A percentile compares a stretch with the other conserved stretches of the same genome.
These are phyloP conservation scores for Spheniscus humboldti DNA, from an alignment of 2,797 vertebrate genomes.

Conservation along the genomic window DNA sequence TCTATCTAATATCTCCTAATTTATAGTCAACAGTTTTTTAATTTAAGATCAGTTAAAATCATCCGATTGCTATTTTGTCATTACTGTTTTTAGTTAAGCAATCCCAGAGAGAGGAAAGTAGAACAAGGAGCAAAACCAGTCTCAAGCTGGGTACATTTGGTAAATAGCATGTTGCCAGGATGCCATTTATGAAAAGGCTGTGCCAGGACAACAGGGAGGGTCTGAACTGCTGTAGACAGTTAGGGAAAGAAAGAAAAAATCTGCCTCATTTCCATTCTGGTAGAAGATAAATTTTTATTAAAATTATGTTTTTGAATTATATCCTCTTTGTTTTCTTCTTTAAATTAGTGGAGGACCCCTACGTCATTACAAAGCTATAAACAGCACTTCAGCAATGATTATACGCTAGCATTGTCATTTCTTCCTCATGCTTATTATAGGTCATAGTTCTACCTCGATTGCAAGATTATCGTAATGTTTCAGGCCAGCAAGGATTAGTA, in stretches of 20 bases:
- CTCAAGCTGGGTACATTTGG: neutral
- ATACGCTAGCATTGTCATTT: neutral
- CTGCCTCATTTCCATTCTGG: neutral
- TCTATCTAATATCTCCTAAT: neutral
- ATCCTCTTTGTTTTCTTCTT: neutral
- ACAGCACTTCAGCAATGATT: neutral
- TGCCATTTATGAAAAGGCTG: neutral
- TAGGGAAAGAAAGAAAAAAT: too few species aligned
- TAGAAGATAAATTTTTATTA: neutral
- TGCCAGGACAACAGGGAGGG: neutral
- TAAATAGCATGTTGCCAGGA: neutral
- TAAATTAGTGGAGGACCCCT: neutral
- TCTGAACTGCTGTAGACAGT: neutral
- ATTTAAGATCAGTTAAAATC: neutral
- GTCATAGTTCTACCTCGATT: slow-evolving; percentile 3
- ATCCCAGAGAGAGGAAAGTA: neutral
- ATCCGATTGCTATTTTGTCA: neutral
- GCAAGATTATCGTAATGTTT: neutral
- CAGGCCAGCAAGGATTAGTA: neutral
- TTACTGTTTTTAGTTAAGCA: neutral
- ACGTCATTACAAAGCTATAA: neutral
- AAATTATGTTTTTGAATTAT: neutral
- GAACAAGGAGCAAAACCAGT: neutral
- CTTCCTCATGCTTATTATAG: neutral
- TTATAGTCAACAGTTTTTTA: neutral